Evolutionary conservation across 2,113 vertebrate genomes (phyloP), one percentile per base, ranked within the genome.

Genomic region (Genyomyrus donnyi): DNA sequence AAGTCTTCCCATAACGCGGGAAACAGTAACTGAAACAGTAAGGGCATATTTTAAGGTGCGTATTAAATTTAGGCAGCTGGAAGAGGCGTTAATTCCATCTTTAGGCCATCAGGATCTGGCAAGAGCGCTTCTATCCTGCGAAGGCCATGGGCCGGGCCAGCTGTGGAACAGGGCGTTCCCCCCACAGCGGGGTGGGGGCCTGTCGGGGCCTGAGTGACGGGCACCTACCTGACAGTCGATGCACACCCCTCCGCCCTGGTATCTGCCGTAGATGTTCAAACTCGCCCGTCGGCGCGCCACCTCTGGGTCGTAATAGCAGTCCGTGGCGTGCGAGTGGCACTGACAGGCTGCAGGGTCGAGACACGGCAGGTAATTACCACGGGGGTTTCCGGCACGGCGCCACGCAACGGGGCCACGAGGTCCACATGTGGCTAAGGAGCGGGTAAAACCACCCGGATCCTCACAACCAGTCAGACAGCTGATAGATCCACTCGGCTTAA

Each of bases 201-300:
- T 35, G 88, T 52, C 48, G 9, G 7, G 70, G 74, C 66, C 15
- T n/a, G 88, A 90, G 39, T 45, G 88, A 94, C 91, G 91, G 86
- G 89, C 90, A 91, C 93, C 94, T 96, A 99, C 98, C 98, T 98
- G 97, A 94, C 98, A 99, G 90, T 96, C 92, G 93, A 97, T 94
- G 95, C 98, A 99, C 92, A 99, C 97, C 86, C 98, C 98, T 92
- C 98, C 98, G 87, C 98, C 98, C 85, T 96, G 94, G 89, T 97
- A 97, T 90, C 89, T 90, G 88, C 97, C 96, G 15, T 96, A 94
- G 92, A 92, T 94, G 94, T 98, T 97, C 95, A 99, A 94, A 95
- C 98, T 99, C 93, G 94, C 95, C 93, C 31, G 90, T 85, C 86
- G 95, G 27, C 8, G 93, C 93, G 97, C 97, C 91, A 98, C 95